A percentile compares a stretch with the other conserved stretches of the same genome.
Conservation (phyloP, 2,113 vertebrate species). For the Ictidomys tridecemlineatus region DNA sequence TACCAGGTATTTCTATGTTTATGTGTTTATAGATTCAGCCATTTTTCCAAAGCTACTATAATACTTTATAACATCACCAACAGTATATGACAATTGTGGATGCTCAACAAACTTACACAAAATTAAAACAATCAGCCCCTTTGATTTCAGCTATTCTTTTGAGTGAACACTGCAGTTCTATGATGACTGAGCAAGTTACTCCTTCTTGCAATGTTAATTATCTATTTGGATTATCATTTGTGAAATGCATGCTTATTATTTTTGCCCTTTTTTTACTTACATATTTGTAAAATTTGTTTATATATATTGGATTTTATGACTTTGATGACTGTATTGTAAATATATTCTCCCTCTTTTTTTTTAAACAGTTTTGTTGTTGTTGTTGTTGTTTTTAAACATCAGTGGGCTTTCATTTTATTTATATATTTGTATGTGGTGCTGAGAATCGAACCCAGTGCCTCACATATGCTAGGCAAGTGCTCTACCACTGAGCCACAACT, state of each 20-base stretch:
- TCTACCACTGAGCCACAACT: no score
- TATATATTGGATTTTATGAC: background rate
- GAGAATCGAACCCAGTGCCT: no score
- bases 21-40: background rate
- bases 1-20: background rate
- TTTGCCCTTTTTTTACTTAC: background rate
- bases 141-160: slow-evolving; percentile 18
- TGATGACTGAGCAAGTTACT: background rate
- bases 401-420: no score
- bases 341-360: background rate
- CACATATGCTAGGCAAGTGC: no score
- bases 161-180: background rate
- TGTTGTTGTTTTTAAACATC: no score
- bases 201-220: background rate
- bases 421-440: no score
- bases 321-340: slow-evolving; percentile 12
- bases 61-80: background rate
- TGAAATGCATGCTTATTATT: background rate
- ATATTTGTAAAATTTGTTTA: slow-evolving; percentile 10
- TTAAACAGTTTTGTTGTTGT: no score
- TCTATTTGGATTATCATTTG: background rate
- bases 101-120: background rate
- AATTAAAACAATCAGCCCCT: background rate
- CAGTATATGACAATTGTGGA: background rate
- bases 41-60: background rate